A percentile compares a stretch with the other conserved stretches of the same genome.
Conservation (phyloP, 2,113 vertebrate species). For the Gorilla gorilla region DNA sequence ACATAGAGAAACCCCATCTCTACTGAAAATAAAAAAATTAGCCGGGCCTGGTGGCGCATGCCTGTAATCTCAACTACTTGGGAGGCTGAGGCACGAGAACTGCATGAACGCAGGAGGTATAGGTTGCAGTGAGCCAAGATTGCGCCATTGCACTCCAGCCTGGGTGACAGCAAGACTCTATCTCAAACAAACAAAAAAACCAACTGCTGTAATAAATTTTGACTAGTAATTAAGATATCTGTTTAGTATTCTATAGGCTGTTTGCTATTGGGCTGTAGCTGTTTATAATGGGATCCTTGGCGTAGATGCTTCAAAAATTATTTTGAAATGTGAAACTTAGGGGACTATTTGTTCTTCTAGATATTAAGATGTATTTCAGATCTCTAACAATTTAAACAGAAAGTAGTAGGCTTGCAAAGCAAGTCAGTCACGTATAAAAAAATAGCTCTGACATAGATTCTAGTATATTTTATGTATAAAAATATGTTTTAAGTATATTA, state of each 20-base stretch:
- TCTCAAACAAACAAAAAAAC: not conserved
- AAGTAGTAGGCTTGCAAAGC: not conserved
- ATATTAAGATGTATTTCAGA: not conserved
- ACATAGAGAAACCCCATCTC: too few relatives aligned
- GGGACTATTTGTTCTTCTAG: not conserved
- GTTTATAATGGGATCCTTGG: not conserved
- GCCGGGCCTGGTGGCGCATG: too few relatives aligned
- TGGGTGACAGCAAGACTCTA: too few relatives aligned
- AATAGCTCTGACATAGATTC: not conserved
- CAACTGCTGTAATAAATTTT: not conserved
- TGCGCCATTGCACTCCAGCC: too few relatives aligned
- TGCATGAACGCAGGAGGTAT: too few relatives aligned
- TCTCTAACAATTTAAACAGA: not conserved
- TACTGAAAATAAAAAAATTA: too few relatives aligned
- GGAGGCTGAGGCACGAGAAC: too few relatives aligned
- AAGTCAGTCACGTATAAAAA: not conserved
- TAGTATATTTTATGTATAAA: not conserved
- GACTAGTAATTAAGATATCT: slow-evolving; percentile 1
- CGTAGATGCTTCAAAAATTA: slow-evolving; percentile 12
- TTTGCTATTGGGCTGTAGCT: not conserved
- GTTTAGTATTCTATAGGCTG: not conserved
- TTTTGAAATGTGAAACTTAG: slow-evolving; percentile 46
- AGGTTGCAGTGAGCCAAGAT: too few relatives aligned
- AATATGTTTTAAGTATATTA: not conserved
- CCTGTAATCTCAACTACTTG: too few relatives aligned